Percentiles rank a stretch among this genome's conserved stretches.
These are phyloP conservation scores for Tribolium madens DNA, from an alignment of 1,140 invertebrate species.

Conservation along the genomic window DNA sequence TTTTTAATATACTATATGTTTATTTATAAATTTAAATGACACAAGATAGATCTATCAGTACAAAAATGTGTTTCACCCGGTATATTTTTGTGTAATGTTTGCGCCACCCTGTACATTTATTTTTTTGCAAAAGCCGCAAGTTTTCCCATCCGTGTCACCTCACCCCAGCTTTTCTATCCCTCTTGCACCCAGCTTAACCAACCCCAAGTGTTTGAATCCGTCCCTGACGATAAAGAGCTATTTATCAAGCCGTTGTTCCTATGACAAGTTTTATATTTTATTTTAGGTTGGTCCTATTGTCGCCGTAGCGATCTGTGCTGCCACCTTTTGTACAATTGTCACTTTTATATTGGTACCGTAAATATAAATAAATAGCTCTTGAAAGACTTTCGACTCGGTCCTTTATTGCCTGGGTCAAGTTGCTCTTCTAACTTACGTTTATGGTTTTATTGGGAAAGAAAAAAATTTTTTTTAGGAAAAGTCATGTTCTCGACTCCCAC, in stretches of 20 bases:
- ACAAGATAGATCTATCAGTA: no score
- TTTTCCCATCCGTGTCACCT: background rate
- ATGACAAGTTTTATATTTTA: constrained; percentile 59
- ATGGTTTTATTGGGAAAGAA: constrained; percentile 34
- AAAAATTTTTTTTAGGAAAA: background rate
- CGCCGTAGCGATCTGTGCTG: constrained; percentile 47
- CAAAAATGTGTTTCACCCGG: no score
- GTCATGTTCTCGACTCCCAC: constrained; percentile 25
- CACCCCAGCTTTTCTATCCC: background rate
- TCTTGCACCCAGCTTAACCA: background rate
- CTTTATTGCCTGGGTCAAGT: constrained; percentile 8
- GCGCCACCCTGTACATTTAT: no score
- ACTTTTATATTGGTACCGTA: constrained; percentile 55
- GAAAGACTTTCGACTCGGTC: constrained; percentile 9
- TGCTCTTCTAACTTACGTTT: constrained; percentile 40
- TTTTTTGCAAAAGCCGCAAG: no score
- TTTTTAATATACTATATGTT: no score
- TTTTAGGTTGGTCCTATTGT: constrained; percentile 53
- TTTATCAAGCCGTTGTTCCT: constrained; percentile 56
- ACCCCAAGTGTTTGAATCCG: constrained; percentile 15
- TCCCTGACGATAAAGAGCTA: constrained; percentile 42
- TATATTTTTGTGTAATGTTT: no score
- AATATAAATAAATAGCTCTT: constrained; percentile 56
- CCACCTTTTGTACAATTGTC: constrained; percentile 54
- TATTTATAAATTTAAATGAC: no score